Evolutionary conservation across 2,113 vertebrate genomes (phyloP).

Genomic region (Thalassarche chlororhynchos): DNA sequence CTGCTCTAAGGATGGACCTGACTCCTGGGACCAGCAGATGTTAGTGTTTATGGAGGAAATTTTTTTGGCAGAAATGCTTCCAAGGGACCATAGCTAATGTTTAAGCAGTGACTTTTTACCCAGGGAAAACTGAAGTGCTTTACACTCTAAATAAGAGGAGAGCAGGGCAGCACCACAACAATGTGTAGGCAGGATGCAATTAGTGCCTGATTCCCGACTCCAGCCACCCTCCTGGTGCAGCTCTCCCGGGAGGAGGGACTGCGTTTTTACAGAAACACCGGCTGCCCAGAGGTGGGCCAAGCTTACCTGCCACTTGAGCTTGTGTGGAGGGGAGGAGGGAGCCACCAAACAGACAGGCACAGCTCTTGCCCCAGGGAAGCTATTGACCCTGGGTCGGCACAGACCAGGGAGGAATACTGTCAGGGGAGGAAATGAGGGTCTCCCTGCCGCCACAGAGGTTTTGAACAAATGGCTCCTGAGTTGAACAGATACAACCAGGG

Average conservation of each 20-base stretch:
- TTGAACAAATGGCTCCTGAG: not conserved
- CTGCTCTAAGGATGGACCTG: not conserved
- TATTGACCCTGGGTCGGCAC: too few relatives aligned
- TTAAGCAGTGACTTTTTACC: not conserved
- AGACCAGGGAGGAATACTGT: not conserved
- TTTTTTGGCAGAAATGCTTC: not conserved
- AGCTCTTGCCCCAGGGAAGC: not conserved
- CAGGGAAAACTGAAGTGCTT: not conserved
- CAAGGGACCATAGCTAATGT: not conserved
- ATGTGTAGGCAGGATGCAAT: not conserved
- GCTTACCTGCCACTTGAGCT: not conserved
- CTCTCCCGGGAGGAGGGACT: accelerated
- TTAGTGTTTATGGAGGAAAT: not conserved
- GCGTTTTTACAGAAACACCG: accelerated
- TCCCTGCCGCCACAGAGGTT: not conserved
- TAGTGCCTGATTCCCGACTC: not conserved
- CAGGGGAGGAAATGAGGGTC: not conserved
- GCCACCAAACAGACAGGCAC: not conserved
- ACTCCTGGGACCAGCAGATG: not conserved
- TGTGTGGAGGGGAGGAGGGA: accelerated
- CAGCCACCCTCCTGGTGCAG: not conserved
- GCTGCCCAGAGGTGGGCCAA: not conserved
- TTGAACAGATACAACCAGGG: not conserved
- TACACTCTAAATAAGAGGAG: not conserved
- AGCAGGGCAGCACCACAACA: not conserved